A percentile compares a stretch with the other conserved stretches of the same genome.
These are phyloP conservation scores for Tipula helvola DNA, from an alignment of 2,888 invertebrate species.

Conservation along the genomic window DNA sequence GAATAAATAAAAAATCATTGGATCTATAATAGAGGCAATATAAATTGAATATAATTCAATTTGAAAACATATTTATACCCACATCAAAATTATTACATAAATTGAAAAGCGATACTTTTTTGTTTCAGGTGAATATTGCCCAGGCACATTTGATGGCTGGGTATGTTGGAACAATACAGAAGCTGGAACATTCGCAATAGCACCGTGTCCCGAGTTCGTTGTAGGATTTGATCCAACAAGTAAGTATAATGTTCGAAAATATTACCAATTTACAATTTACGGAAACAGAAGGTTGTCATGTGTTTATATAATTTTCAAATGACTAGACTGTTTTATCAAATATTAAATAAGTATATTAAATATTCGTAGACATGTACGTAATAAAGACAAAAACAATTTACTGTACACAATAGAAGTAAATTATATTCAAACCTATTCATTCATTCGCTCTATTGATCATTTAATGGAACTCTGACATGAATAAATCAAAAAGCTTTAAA, in stretches of 20 bases:
- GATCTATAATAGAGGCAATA: too few species aligned
- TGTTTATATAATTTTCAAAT: too few species aligned
- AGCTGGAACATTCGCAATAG: slow-evolving; percentile 50
- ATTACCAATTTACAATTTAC: too few species aligned
- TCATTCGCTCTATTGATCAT: background rate
- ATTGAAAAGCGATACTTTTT: background rate
- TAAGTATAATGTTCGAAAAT: slow-evolving; percentile 36
- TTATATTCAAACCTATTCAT: background rate
- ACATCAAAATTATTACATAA: too few species aligned
- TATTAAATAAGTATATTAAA: background rate
- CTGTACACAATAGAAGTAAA: background rate
- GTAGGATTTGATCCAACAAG: slow-evolving; percentile 60
- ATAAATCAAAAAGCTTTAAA: background rate
- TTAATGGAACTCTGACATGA: background rate
- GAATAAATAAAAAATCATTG: too few species aligned
- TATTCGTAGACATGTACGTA: background rate
- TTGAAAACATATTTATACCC: too few species aligned
- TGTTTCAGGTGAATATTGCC: slow-evolving; percentile 46
- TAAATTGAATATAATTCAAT: too few species aligned
- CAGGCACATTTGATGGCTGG: slow-evolving; percentile 71
- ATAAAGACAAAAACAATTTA: background rate
- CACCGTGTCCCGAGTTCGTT: slow-evolving; percentile 61
- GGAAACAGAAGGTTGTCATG: too few species aligned
- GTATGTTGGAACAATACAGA: slow-evolving; percentile 64
- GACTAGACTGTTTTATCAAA: background rate